Conservation (phyloP, 2,888 invertebrate genomes). For the Nasonia oneida region DNA sequence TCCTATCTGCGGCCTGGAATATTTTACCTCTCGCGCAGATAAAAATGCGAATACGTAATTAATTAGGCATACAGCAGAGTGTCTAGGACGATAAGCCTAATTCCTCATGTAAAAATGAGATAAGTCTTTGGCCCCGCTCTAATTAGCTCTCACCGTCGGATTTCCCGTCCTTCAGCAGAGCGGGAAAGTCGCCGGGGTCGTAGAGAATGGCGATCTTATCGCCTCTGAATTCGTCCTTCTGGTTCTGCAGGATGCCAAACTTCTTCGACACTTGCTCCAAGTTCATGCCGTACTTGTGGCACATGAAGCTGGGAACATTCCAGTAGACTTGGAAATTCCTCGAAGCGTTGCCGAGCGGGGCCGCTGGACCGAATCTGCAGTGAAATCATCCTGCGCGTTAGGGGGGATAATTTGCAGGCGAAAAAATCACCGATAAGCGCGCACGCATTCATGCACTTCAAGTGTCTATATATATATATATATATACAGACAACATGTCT, state of each 20-base stretch:
- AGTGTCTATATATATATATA: too few species aligned
- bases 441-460: too few species aligned
- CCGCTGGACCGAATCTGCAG: constrained; percentile 16
- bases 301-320: constrained; percentile 90
- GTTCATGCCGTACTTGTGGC: constrained; percentile 83
- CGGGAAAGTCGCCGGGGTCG: constrained; percentile 87
- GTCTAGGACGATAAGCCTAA: not conserved
- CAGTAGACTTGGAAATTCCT: constrained; percentile 82
- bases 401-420: too few species aligned
- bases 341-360: not conserved
- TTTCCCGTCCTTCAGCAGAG: constrained; percentile 81
- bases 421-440: too few species aligned
- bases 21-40: not conserved
- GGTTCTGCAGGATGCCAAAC: constrained; percentile 85
- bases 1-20: not conserved
- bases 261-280: constrained; percentile 82
- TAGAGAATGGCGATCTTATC: constrained; percentile 86
- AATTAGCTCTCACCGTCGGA: constrained; percentile 61
- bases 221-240: constrained; percentile 84
- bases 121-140: not conserved
- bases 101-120: not conserved
- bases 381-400: not conserved
- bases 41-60: not conserved
- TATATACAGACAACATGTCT: too few species aligned
- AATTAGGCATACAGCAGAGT: not conserved